Conservation (phyloP, 2,113 vertebrate species). For the Climacteris rufus region DNA sequence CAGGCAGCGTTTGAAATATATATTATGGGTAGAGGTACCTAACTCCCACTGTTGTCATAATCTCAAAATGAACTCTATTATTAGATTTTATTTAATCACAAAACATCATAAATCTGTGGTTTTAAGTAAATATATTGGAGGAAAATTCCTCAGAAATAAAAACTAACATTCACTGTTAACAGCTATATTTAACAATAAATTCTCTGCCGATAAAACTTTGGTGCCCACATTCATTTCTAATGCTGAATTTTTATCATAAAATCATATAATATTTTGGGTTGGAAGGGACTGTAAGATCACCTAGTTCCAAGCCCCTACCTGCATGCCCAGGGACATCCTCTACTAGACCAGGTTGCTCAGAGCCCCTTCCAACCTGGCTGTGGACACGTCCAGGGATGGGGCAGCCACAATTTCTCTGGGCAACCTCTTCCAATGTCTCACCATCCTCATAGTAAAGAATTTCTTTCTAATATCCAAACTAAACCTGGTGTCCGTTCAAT, state of each 20-base stretch:
- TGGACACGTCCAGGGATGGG: neutral
- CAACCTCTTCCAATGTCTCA: neutral
- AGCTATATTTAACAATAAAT: neutral
- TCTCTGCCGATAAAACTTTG: neutral
- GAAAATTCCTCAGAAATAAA: neutral
- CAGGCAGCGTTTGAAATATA: neutral
- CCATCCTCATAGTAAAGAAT: neutral
- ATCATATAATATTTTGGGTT: neutral
- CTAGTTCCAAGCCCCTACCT: neutral
- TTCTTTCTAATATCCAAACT: neutral
- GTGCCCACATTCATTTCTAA: neutral
- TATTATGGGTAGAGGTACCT: neutral
- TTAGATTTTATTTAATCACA: neutral
- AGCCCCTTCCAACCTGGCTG: neutral
- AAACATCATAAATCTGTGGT: neutral
- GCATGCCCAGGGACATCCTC: neutral
- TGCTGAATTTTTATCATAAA: neutral
- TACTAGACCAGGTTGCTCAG: neutral
- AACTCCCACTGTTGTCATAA: neutral
- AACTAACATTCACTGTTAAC: neutral
- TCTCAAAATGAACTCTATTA: neutral
- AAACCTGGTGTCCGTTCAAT: neutral
- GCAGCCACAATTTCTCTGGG: neutral
- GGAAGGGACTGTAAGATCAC: neutral
- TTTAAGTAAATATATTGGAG: neutral